Percentiles rank a stretch among this genome's conserved stretches.
Conservation (phyloP, 1,140 invertebrate genomes). For the Zaprionus gabonicus region DNA sequence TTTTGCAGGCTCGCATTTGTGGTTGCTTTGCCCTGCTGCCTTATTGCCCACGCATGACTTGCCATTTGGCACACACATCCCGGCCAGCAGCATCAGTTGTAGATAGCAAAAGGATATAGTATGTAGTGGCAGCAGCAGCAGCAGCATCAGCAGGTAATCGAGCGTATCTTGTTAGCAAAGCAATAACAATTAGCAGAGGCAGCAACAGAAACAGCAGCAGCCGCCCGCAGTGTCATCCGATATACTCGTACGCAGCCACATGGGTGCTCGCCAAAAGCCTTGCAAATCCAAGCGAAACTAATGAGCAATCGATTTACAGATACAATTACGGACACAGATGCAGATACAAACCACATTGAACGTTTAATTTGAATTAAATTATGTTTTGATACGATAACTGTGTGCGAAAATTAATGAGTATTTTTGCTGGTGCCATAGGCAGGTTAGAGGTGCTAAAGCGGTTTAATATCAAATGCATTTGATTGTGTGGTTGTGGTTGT, state of each 20-base stretch:
- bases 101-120: slow-evolving; percentile 12
- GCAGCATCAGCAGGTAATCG: background rate
- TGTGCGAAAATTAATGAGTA: background rate
- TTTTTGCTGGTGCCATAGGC: background rate
- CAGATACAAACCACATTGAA: background rate
- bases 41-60: slow-evolving; percentile 34
- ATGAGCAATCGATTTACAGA: background rate
- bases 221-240: background rate
- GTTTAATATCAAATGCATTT: background rate
- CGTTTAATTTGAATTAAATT: background rate
- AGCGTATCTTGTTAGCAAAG: slow-evolving; percentile 2
- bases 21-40: slow-evolving; percentile 35
- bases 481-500: no score
- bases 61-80: slow-evolving; percentile 10
- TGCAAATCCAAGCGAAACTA: background rate
- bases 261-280: background rate
- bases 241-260: background rate
- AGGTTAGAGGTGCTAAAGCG: background rate
- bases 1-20: slow-evolving; percentile 1
- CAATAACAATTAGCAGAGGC: background rate
- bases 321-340: background rate
- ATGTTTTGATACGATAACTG: background rate
- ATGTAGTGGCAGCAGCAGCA: background rate
- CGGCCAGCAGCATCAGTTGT: background rate
- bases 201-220: background rate